Evolutionary conservation across 2,797 vertebrate genomes (phyloP), one percentile per base, ranked within the genome.

Genomic region (Staurois parvus): DNA sequence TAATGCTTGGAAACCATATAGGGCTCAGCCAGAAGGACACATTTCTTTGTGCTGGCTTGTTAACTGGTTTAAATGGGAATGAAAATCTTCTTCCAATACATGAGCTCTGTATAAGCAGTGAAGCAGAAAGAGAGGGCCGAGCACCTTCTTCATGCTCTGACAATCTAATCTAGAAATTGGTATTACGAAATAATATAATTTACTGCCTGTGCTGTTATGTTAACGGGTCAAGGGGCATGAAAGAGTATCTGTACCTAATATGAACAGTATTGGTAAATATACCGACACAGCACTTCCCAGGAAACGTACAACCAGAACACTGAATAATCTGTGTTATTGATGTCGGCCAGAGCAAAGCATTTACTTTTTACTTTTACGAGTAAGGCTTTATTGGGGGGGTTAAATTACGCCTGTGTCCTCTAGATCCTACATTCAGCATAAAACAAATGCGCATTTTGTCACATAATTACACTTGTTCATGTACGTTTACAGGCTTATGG

Each of bases 131-230:
- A 64, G 59, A 64, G n/a, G 48, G 59, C 59, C 21, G 3, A 0
- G n/a, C 59, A 26, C 21, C 59, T 64, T 24, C 48, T 64, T 64
- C 21, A 24, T 64, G 59, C 59, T 64, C 59, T 64, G n/a, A 64
- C n/a, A 26, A 24, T 24, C 21, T 64, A 64, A 64, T 64, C 59
- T 26, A 64, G 8, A 24, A n/a, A 64, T 26, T 64, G 59, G 59
- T 64, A 64, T 64, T 64, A 64, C 59, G 1, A 64, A 64, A 64
- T 64, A 26, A 64, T 64, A 64, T 64, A n/a, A 64, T 64, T 64
- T 64, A 64, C 59, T 64, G 59, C 59, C 59, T 64, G 59, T 64
- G 59, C 59, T 26, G n/a, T 64, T 64, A 64, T 26, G 26, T 24
- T 64, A 64, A 64, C 59, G 59, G 59, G 59, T 64, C 59, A 64